Evolutionary conservation across 2,113 vertebrate genomes (phyloP), one percentile per base, ranked within the genome.

Genomic region (Mesocricetus auratus): DNA sequence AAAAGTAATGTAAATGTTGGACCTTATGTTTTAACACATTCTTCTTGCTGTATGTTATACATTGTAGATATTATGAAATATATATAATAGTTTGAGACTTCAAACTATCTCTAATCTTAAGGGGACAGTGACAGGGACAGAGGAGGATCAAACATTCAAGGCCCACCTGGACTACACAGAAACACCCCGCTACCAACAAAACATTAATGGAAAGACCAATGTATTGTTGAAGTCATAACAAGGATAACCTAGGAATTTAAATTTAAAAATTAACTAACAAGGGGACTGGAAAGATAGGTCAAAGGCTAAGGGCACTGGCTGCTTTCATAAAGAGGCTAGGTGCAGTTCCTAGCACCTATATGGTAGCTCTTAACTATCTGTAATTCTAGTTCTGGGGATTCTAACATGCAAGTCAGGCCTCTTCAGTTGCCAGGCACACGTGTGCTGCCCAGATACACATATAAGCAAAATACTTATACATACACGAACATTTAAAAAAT

Each of bases 21-120:
- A 68, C 17, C 22, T 69, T 91, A 36, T 29, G 29, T 39, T 89
- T 92, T 75, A 89, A 78, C 8, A 93, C 77, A 90, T 86, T 68
- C 19, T 21, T 81, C 9, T 86, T 66, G 53, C 4, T 78, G 29
- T 82, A 26, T 53, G 21, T 45, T 86, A 79, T 17, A 86, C 11
- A 64, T 73, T 22, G 17, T 66, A 24, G 31, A 53, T 74, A 47
- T n/a, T 74, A 19, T 39, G 26, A 89, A 10, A 93, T 60, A 77
- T 74, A 5, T 56, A 93, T n/a, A 86, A 90, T 53, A 36, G 10
- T 53, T 78, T 77, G 33, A 24, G 17, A 77, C 22, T 83, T 9
- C 9, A 60, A 50, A 29, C 9, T 39, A 77, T 56, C 31, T 58
- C 19, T 77, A 93, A 62, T 79, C 11, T 45, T 85, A 60, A 62